Percentiles rank a stretch among this genome's conserved stretches.
phyloP scores from a whole-genome alignment of 2,113 vertebrate genomes.

The Lophius piscatorius region DNA sequence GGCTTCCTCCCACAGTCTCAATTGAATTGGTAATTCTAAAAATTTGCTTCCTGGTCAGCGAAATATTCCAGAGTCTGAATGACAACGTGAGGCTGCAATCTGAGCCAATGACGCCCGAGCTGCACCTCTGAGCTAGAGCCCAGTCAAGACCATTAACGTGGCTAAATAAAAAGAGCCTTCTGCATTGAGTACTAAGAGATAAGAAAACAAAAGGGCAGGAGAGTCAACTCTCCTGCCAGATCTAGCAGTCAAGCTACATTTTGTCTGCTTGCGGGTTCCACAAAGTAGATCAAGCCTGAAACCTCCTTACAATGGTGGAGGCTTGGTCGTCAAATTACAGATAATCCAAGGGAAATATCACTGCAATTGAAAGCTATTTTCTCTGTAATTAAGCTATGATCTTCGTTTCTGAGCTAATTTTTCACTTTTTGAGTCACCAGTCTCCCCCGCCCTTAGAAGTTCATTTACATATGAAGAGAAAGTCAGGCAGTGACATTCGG shows the following conservation, averaged over 20 bases:
- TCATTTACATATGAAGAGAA: conserved; percentile 33
- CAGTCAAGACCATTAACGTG: conserved; percentile 44
- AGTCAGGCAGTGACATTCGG: conserved; percentile 21
- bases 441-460: conserved; percentile 9
- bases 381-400: not conserved
- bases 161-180: conserved; percentile 29
- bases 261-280: no score
- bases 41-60: conserved; percentile 29
- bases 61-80: conserved; percentile 46
- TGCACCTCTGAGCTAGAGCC: conserved; percentile 44
- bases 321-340: not conserved
- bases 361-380: not conserved
- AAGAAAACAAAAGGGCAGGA: conserved; percentile 41
- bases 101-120: conserved; percentile 29
- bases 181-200: conserved; percentile 30
- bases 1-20: no score
- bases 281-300: no score
- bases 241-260: no score
- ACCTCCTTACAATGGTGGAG: not conserved
- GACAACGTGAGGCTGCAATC: conserved; percentile 35
- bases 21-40: no score
- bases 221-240: no score
- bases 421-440: conserved; percentile 29
- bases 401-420: not conserved
- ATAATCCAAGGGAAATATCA: not conserved